Percentiles rank a stretch among this genome's conserved stretches.
Evolutionary conservation across 1,140 invertebrate species (phyloP).

Genomic region (Conus ventricosus): DNA sequence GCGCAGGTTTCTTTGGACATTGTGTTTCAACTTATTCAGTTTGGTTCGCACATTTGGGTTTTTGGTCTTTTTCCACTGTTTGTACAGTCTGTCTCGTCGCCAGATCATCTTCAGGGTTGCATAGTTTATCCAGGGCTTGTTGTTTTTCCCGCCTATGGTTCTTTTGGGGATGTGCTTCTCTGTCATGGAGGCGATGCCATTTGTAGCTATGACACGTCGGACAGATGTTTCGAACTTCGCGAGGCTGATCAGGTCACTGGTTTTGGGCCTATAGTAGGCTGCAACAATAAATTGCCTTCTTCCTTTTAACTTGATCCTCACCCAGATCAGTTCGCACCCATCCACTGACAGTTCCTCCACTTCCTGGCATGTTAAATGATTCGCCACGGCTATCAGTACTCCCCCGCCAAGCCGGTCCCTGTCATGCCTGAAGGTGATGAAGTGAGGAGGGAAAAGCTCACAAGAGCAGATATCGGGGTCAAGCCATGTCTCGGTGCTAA

Average conservation of each 20-base stretch:
- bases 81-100: background rate
- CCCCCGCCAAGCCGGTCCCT: background rate
- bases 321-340: background rate
- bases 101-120: background rate
- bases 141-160: background rate
- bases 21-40: background rate
- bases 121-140: background rate
- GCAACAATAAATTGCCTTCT: background rate
- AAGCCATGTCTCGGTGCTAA: background rate
- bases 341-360: background rate
- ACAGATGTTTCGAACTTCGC: background rate
- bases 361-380: background rate
- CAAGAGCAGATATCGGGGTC: background rate
- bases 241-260: background rate
- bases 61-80: background rate
- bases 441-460: background rate
- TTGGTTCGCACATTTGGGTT: background rate
- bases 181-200: background rate
- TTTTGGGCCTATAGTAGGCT: background rate
- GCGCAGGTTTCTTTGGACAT: background rate
- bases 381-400: background rate
- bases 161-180: background rate
- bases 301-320: background rate
- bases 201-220: background rate
- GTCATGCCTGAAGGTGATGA: background rate